Evolutionary conservation across 2,888 invertebrate species (phyloP).

Genomic region (Eugnorisma glareosa): DNA sequence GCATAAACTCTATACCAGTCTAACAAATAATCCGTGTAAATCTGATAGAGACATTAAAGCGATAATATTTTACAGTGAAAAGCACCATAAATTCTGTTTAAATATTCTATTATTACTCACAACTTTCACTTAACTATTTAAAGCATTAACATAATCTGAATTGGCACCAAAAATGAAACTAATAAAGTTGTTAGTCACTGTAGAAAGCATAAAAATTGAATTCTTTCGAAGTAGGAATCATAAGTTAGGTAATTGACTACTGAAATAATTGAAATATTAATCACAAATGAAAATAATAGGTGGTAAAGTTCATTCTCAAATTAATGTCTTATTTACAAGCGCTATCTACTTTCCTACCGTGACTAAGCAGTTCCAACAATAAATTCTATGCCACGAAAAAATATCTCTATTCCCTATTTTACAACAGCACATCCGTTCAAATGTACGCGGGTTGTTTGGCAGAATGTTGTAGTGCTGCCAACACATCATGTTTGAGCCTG

Average conservation of each 20-base stretch:
- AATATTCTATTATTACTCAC: constrained; percentile 84
- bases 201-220: constrained; percentile 48
- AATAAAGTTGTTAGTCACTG: constrained; percentile 60
- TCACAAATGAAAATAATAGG: constrained; percentile 24
- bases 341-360: constrained; percentile 52
- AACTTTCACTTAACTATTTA: constrained; percentile 86
- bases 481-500: constrained; percentile 96
- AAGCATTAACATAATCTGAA: constrained; percentile 86
- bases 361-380: constrained; percentile 67
- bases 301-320: constrained; percentile 21
- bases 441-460: constrained; percentile 94
- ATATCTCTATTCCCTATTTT: constrained; percentile 54
- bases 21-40: constrained; percentile 56
- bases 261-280: constrained; percentile 20
- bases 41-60: constrained; percentile 60
- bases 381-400: constrained; percentile 64
- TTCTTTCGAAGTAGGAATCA: not conserved
- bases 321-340: constrained; percentile 39
- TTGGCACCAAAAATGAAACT: constrained; percentile 86
- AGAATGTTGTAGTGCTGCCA: constrained; percentile 96
- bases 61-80: constrained; percentile 72
- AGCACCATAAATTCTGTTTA: constrained; percentile 87
- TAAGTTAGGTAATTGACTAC: constrained; percentile 32
- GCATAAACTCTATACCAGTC: constrained; percentile 56
- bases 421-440: constrained; percentile 74